Percentiles rank a stretch among this genome's conserved stretches.
These are phyloP conservation scores for Grapholita molesta DNA, from an alignment of 1,140 invertebrate genomes.

Conservation along the genomic window DNA sequence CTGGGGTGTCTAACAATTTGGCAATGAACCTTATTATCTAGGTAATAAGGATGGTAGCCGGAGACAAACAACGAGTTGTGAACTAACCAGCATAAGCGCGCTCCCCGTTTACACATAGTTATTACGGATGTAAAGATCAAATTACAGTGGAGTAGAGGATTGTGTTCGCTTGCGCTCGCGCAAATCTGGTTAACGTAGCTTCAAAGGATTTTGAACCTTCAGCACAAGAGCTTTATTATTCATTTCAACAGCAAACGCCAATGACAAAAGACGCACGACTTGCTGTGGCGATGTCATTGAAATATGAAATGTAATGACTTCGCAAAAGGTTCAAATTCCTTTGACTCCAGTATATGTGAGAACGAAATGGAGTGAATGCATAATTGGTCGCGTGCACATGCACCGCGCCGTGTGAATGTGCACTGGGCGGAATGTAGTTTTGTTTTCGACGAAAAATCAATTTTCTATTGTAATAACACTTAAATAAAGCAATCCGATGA, in stretches of 20 bases:
- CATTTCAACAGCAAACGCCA: not conserved
- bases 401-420: conserved; percentile 13
- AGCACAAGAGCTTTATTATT: not conserved
- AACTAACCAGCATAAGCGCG: not conserved
- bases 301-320: not conserved
- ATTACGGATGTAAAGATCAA: not conserved
- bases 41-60: too few relatives aligned
- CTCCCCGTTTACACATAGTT: not conserved
- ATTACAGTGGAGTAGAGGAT: not conserved
- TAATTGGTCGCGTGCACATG: conserved; percentile 38
- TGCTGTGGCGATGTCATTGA: not conserved
- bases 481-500: too few relatives aligned
- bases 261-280: not conserved
- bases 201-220: not conserved
- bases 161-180: not conserved
- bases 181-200: too few relatives aligned
- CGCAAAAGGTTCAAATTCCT: not conserved
- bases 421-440: conserved; percentile 11
- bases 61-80: not conserved
- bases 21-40: too few relatives aligned
- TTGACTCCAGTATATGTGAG: not conserved
- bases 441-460: not conserved
- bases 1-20: conserved; percentile 35
- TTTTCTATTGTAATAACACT: not conserved
- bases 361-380: conserved; percentile 13